Conservation (phyloP, 2,888 invertebrate species). For the Habroteleia sp. region DNA sequence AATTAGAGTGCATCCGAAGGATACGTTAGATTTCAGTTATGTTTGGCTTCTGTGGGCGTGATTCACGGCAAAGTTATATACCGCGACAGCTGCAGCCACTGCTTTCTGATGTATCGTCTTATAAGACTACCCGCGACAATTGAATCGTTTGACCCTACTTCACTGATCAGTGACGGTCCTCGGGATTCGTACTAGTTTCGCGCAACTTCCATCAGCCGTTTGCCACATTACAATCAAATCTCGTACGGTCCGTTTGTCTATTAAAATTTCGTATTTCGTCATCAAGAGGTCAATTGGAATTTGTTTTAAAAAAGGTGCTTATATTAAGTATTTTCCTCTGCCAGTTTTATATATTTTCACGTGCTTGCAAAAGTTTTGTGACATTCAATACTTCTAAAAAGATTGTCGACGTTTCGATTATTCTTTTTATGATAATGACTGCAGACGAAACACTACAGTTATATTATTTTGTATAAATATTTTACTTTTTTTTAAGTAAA, state of each 20-base stretch:
- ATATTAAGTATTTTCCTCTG: too few species aligned
- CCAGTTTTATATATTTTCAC: too few species aligned
- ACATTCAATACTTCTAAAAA: too few species aligned
- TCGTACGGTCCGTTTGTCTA: constrained; percentile 1
- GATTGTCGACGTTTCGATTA: too few species aligned
- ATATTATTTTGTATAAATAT: too few species aligned
- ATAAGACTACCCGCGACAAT: constrained; percentile 43
- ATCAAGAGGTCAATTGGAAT: too few species aligned
- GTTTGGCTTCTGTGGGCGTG: constrained; percentile 36
- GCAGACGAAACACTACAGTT: too few species aligned
- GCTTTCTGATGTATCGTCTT: constrained; percentile 15
- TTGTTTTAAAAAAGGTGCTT: too few species aligned
- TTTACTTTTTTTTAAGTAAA: too few species aligned
- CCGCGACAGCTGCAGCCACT: constrained; percentile 30
- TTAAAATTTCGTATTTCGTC: neutral
- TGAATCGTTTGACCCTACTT: constrained; percentile 59
- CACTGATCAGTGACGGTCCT: constrained; percentile 42
- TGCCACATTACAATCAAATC: constrained; percentile 2
- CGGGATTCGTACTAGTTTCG: constrained; percentile 42
- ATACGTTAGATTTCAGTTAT: constrained; percentile 30
- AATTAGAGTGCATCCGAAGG: constrained; percentile 13
- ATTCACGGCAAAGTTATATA: constrained; percentile 24
- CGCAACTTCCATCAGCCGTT: constrained; percentile 7
- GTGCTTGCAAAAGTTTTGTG: too few species aligned
- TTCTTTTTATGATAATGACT: too few species aligned